Evolutionary conservation across 2,113 vertebrate species (phyloP), one percentile per base, ranked within the genome.

Genomic region (Anser brachyrhynchus): DNA sequence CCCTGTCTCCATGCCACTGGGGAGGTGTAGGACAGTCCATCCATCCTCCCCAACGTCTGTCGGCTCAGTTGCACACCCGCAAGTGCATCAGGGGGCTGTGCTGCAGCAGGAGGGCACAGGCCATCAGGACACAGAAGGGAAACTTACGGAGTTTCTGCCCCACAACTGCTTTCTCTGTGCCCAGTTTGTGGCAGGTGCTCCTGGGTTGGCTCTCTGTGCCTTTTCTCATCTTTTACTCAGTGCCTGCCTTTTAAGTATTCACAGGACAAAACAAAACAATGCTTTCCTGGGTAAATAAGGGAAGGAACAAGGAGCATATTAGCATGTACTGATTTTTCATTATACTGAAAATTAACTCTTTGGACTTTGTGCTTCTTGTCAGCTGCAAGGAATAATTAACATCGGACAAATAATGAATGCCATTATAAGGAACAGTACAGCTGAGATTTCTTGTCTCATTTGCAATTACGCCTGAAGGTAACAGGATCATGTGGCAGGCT

Each of bases 401-500:
- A 80, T 79, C 1, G 2, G 85, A 93, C 83, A 89, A 86, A 86
- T 93, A 92, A 87, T 14, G 75, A 88, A 86, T 83, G 79, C 28
- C 33, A 81, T 92, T 64, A 74, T 71, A 22, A 96, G 72, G 49
- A 87, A 88, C 86, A 84, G 83, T 79, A 65, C 83, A 95, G 76
- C 70, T 79, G 95, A 96, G 91, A 95, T 90, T 96, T 97, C 86
- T 87, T 79, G 58, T 94, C 87, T 97, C 79, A 88, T 97, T 97
- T 97, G 95, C 82, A 95, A 59, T 96, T 91, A 81, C 54, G 84
- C 80, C 91, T 93, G n/a, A 64, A 97, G 91, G 84, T 95, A 96
- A 86, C 70, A 86, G 41, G 55, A 89, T 91, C 84, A 55, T 29
- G 52, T 1, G 65, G 51, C 31, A 55, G 62, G 54, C 71, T 85